phyloP scores from a whole-genome alignment of 2,797 vertebrate genomes.

The Epinephelus coioides region DNA sequence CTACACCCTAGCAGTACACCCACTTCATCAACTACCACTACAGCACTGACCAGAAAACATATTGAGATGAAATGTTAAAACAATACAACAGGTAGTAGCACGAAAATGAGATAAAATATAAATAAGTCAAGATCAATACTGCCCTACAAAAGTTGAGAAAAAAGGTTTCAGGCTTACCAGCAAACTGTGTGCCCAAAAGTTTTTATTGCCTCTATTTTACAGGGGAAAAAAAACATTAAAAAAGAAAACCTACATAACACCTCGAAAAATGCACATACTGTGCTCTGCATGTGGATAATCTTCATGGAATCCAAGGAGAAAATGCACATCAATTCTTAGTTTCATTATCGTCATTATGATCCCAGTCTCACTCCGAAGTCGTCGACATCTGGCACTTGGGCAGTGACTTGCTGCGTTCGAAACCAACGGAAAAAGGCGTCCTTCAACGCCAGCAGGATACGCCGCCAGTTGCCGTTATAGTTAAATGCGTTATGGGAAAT shows the following conservation, averaged over 20 bases:
- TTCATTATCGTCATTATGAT: no score
- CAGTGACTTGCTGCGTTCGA: no score
- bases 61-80: background rate
- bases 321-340: background rate
- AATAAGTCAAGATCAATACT: conserved; percentile 2
- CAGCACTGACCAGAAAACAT: background rate
- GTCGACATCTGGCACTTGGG: no score
- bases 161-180: background rate
- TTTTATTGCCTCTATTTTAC: background rate
- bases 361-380: no score
- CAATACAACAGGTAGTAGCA: background rate
- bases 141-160: background rate
- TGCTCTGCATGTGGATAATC: background rate
- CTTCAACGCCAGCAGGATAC: no score
- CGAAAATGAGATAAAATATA: no score
- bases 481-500: no score
- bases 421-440: no score
- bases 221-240: no score
- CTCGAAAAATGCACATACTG: background rate
- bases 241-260: background rate
- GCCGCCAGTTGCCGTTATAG: no score
- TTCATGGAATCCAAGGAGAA: background rate
- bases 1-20: no score
- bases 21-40: no score
- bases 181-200: background rate